phyloP scores from a whole-genome alignment of 2,113 vertebrate genomes.

The Pterocles gutturalis region DNA sequence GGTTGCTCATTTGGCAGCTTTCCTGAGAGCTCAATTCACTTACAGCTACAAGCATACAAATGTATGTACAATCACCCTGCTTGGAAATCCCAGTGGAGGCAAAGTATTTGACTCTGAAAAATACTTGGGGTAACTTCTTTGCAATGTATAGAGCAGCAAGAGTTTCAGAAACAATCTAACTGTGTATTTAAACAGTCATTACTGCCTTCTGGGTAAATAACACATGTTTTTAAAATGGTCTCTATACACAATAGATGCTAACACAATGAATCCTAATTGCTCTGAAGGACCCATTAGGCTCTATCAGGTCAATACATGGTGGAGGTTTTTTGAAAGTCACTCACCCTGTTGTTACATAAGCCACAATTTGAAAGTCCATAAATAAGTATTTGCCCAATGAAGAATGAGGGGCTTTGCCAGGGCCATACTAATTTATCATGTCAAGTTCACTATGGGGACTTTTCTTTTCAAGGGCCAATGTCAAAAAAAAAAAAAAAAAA shows the following conservation, averaged over 20 bases:
- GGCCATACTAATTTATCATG: slow-evolving; percentile 66
- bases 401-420: slow-evolving; percentile 48
- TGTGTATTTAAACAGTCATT: slow-evolving; percentile 67
- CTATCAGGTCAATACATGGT: slow-evolving; percentile 55
- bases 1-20: slow-evolving; percentile 21
- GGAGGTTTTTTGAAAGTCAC: slow-evolving; percentile 44
- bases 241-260: slow-evolving; percentile 55
- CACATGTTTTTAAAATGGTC: slow-evolving; percentile 56
- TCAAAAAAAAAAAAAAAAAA: neutral
- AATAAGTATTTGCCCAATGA: slow-evolving; percentile 70
- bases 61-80: neutral
- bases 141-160: neutral
- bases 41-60: neutral
- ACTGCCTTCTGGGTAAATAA: slow-evolving; percentile 73
- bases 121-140: slow-evolving; percentile 5
- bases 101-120: slow-evolving; percentile 29
- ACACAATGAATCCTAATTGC: slow-evolving; percentile 73
- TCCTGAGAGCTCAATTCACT: neutral
- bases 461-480: slow-evolving; percentile 20
- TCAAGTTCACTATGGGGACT: slow-evolving; percentile 23
- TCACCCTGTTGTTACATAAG: slow-evolving; percentile 44
- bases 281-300: slow-evolving; percentile 76
- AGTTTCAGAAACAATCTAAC: slow-evolving; percentile 26
- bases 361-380: slow-evolving; percentile 49
- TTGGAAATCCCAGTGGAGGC: neutral